Evolutionary conservation across 2,888 invertebrate species (phyloP).

Genomic region (Galerucella nymphaeae): DNA sequence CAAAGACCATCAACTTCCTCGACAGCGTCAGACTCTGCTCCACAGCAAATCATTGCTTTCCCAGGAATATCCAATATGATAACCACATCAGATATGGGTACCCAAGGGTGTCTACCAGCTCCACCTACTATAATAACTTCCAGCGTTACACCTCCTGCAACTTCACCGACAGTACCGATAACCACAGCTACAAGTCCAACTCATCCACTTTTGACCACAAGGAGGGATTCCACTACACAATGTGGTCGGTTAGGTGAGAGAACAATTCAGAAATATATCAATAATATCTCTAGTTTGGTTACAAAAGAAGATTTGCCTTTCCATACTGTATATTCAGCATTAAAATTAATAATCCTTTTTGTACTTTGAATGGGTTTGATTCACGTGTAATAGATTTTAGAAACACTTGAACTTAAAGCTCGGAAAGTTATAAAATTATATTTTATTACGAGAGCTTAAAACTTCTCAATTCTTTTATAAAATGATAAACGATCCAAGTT

Average conservation of each 20-base stretch:
- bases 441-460: too few relatives aligned
- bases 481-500: too few relatives aligned
- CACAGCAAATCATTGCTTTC: slow-evolving; percentile 55
- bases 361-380: too few relatives aligned
- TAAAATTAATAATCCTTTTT: too few relatives aligned
- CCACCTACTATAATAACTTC: slow-evolving; percentile 86
- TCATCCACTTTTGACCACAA: slow-evolving; percentile 67
- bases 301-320: too few relatives aligned
- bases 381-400: too few relatives aligned
- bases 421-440: too few relatives aligned
- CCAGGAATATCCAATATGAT: slow-evolving; percentile 39
- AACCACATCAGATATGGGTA: slow-evolving; percentile 68
- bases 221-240: slow-evolving; percentile 88
- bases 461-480: too few relatives aligned
- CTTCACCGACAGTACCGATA: slow-evolving; percentile 76
- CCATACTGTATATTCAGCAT: too few relatives aligned
- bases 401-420: too few relatives aligned
- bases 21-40: slow-evolving; percentile 79
- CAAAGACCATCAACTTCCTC: slow-evolving; percentile 79
- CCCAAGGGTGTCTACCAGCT: slow-evolving; percentile 69
- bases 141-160: slow-evolving; percentile 84
- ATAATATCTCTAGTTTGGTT: too few relatives aligned
- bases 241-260: slow-evolving; percentile 71
- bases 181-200: slow-evolving; percentile 66
- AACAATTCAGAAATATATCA: too few relatives aligned